phyloP scores from a whole-genome alignment of 2,113 vertebrate genomes.

The Lethenteron reissneri region DNA sequence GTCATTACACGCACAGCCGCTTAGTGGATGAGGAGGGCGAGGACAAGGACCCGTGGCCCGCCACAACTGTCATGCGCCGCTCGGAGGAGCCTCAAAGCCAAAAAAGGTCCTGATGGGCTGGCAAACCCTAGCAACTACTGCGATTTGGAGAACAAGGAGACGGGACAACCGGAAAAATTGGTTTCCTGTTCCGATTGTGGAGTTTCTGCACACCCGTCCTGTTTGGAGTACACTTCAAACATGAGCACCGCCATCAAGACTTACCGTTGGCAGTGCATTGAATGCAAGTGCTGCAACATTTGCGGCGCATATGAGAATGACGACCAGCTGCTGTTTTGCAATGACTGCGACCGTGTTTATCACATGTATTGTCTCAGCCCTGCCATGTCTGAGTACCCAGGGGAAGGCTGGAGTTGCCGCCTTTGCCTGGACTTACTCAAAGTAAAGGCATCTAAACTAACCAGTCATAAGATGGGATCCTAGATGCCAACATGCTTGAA shows the following conservation, averaged over 20 bases:
- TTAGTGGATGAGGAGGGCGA: conserved; percentile 83
- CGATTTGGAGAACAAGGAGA: conserved; percentile 90
- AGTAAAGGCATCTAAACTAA: conserved; percentile 89
- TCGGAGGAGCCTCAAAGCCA: conserved; percentile 62
- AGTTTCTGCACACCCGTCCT: no score
- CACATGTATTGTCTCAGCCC: conserved; percentile 86
- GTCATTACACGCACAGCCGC: conserved; percentile 91
- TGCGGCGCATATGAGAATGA: conserved; percentile 32
- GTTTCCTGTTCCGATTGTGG: no score
- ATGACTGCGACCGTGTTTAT: conserved; percentile 71
- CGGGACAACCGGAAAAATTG: conserved; percentile 40
- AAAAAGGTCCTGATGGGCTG: conserved; percentile 66
- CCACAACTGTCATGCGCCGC: conserved; percentile 33
- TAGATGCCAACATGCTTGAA: no score
- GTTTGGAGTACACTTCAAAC: not conserved
- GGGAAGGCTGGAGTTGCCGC: conserved; percentile 82
- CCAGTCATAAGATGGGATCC: conserved; percentile 17
- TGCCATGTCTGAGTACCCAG: conserved; percentile 74
- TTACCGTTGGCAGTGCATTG: conserved; percentile 21
- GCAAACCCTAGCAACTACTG: conserved; percentile 88
- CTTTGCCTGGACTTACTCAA: conserved; percentile 75
- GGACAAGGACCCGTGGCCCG: conserved; percentile 50
- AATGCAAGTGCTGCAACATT: no score
- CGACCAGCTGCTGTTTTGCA: conserved; percentile 72
- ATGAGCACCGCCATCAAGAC: conserved; percentile 95